Evolutionary conservation across 2,113 vertebrate species (phyloP), one percentile per base, ranked within the genome.

Genomic region (Plectropomus leopardus): DNA sequence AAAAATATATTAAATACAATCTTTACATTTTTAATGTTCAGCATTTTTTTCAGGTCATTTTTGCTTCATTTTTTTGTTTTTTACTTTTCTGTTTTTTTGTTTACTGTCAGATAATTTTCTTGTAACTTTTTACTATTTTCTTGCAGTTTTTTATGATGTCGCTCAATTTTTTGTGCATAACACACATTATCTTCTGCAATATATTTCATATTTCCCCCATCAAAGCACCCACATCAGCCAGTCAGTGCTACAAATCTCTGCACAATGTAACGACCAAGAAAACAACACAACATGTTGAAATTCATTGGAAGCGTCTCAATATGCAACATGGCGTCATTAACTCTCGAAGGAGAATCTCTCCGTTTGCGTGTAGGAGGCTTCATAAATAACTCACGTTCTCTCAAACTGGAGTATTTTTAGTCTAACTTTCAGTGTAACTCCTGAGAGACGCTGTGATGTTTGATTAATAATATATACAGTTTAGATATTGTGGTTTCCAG

Each of bases 381-480:
- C 71, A 79, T 75, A 51, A 79, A 79, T 79, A 75, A 74, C 71
- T 50, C 42, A 51, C 13, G 50, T 63, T 66, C 66, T 28, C 34
- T 66, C 50, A 24, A 77, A 60, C n/a, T 36, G 14, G 16, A 16
- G 32, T 83, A 72, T 83, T 83, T 72, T 67, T 72, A 83, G 74
- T 32, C 66, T 47, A 30, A n/a, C 45, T 42, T 13, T 66, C 55
- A 68, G 47, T 24, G 44, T 9, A 16, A 23, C 47, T 19, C 53
- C 53, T 50, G 54, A 58, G 50, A 5, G 44, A 72, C 47, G 17
- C n/a, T 45, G 45, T 32, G 44, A 60, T 26, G 44, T 42, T 9
- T 47, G 15, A 34, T 57, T 26, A 60, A 72, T 60, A 60, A 78
- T 55, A 32, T 7, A 72, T 72, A 51, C 1, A 53, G 19, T 48